These are phyloP conservation scores for Onychomys torridus DNA, from an alignment of 2,797 vertebrate species.

Conservation along the genomic window DNA sequence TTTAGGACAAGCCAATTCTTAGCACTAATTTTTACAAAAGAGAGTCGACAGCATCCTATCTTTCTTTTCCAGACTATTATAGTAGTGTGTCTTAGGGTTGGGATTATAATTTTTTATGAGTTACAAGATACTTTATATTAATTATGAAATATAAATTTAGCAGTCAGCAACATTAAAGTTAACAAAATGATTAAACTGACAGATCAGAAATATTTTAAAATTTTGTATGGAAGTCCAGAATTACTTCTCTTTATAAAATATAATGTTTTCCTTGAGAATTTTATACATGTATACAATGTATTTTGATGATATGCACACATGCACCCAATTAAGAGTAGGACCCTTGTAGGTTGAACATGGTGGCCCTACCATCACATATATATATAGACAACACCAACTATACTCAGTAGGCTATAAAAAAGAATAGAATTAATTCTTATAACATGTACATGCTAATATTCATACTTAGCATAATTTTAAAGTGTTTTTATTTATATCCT, in stretches of 20 bases:
- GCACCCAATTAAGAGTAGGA: not conserved
- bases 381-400: not conserved
- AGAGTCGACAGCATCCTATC: not conserved
- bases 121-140: constrained; percentile 6
- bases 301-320: not conserved
- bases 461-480: constrained; percentile 11
- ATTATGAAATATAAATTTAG: not conserved
- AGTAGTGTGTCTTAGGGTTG: not conserved
- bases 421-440: not conserved
- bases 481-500: constrained; percentile 11
- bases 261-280: not conserved
- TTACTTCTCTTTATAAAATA: not conserved
- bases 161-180: not conserved
- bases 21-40: not conserved
- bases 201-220: not conserved
- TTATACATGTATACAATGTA: not conserved
- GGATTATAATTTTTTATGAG: not conserved
- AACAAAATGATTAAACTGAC: constrained; percentile 14
- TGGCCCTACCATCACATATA: not conserved
- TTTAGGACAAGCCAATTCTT: not conserved
- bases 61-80: not conserved
- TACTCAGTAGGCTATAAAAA: not conserved
- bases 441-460: not conserved
- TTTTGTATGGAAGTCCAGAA: not conserved
- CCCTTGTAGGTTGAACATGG: not conserved